Conservation (phyloP, 1,140 invertebrate species). For the Idris sp. region DNA sequence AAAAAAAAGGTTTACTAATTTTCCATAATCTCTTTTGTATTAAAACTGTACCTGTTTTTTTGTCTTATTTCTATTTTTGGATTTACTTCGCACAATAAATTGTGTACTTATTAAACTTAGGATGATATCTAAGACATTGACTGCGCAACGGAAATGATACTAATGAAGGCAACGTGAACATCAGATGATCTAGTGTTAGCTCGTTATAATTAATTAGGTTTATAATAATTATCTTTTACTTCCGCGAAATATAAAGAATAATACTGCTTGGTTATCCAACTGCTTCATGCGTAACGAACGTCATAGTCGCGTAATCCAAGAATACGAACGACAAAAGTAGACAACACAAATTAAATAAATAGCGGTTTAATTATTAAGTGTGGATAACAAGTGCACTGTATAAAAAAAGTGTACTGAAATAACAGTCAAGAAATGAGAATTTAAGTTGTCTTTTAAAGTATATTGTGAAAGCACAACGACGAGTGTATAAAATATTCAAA, state of each 20-base stretch:
- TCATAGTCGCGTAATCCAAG: conserved; percentile 46
- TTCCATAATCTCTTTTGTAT: too few relatives aligned
- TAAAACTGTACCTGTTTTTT: too few relatives aligned
- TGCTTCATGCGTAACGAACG: conserved; percentile 62
- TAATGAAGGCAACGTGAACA: conserved; percentile 60
- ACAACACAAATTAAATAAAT: conserved; percentile 40
- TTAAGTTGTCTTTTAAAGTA: conserved; percentile 4
- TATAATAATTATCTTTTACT: conserved; percentile 65
- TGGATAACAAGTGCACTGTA: conserved; percentile 1
- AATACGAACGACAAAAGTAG: conserved; percentile 28
- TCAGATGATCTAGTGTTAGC: conserved; percentile 49
- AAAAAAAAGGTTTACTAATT: too few relatives aligned
- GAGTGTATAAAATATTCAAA: too few relatives aligned
- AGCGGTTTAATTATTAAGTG: conserved; percentile 28
- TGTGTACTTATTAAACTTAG: conserved; percentile 32
- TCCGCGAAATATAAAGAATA: conserved; percentile 60
- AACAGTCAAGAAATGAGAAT: conserved; percentile 4
- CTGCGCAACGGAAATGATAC: conserved; percentile 55
- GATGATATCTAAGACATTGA: conserved; percentile 59
- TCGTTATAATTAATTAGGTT: conserved; percentile 71
- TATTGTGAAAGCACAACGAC: too few relatives aligned
- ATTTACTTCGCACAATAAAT: conserved; percentile 22
- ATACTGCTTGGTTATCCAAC: conserved; percentile 47
- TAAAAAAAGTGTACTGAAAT: conserved; percentile 2
- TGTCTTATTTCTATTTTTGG: too few relatives aligned